Evolutionary conservation across 2,888 invertebrate species (phyloP).

Genomic region (Thereva nobilitata): DNA sequence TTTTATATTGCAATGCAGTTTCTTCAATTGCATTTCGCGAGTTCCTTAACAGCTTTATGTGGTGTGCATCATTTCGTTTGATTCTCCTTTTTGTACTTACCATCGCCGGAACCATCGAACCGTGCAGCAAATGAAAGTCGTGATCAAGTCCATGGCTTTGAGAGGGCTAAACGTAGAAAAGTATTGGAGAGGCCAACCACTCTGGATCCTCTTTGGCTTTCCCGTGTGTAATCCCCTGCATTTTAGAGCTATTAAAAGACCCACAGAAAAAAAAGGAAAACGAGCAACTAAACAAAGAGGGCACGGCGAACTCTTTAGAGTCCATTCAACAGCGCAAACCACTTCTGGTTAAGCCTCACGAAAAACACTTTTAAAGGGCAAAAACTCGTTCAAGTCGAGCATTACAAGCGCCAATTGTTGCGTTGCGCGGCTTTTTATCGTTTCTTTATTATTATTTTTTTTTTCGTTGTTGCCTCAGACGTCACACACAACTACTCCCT

Average conservation of each 20-base stretch:
- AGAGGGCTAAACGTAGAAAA: no score
- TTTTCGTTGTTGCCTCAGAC: no score
- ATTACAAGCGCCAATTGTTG: constrained; percentile 33
- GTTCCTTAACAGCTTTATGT: no score
- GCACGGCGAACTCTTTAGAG: constrained; percentile 4
- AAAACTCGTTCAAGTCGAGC: constrained; percentile 31
- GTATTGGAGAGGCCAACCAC: no score
- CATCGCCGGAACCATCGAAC: constrained; percentile 4
- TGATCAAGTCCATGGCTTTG: constrained; percentile 19
- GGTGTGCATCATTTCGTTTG: not conserved
- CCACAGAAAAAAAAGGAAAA: constrained; percentile 16
- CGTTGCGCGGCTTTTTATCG: constrained; percentile 15
- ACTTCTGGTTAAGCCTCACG: constrained; percentile 26
- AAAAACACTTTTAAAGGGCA: constrained; percentile 25
- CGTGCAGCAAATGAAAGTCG: constrained; percentile 30
- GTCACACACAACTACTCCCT: not conserved
- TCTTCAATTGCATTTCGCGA: no score
- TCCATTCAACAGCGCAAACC: constrained; percentile 32
- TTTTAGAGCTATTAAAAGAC: not conserved
- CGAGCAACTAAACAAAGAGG: constrained; percentile 5
- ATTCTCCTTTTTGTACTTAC: not conserved
- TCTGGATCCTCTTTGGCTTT: not conserved
- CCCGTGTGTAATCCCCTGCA: not conserved
- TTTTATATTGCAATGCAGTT: no score
- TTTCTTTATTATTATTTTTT: not conserved